Base-by-base conservation (phyloP, 1,140 invertebrate genomes). In the Portunus trituberculatus region DNA sequence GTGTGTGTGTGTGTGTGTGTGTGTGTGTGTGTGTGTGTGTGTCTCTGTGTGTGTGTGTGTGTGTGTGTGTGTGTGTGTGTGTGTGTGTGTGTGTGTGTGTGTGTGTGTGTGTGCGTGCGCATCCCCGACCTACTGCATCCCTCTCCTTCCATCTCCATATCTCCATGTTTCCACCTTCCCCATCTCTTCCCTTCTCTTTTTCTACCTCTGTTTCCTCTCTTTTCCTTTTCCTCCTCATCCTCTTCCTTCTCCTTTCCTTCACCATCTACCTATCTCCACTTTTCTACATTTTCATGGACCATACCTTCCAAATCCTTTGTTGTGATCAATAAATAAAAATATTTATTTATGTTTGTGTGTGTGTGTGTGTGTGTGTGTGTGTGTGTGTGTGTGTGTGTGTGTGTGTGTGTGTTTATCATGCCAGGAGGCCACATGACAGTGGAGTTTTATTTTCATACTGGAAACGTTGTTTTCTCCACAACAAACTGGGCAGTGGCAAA, bases 351-450 rank as follows among this genome's bases (percentile, higher is more conserved):
- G 84, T 32, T 87, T 29, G 86, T 87, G 86, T 87, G 86, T 87
- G 86, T 87, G 86, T 87, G 86, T 31, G 86, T 87, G 86, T 32
- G 86, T 87, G 86, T 87, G 28, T 31, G 86, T 87, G 86, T 87
- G 86, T 87, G 86, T 87, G 32, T 87, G 86, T 87, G 28, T 31
- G 32, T 87, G 86, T 87, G 86, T 87, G 86, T 87, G 86, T 87
- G 86, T 87, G 76, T 82, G 76, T 82, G 76, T 82, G 76, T 82
- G 76, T 82, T 20, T 82, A 28, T 82, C 20, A 20, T 25, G 28
- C 28, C 76, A 8, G 16, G 28, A 1, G 28, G 20, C 16, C 28
- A 25, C 76, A 82, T 0, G 7, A 28, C 1, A 82, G 20, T 82
- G 76, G 76, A 82, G 76, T 25, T 20, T 25, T 25, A 82, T 20